Evolutionary conservation across 2,888 invertebrate species (phyloP), one percentile per base, ranked within the genome.

Genomic region (Selenia dentaria): DNA sequence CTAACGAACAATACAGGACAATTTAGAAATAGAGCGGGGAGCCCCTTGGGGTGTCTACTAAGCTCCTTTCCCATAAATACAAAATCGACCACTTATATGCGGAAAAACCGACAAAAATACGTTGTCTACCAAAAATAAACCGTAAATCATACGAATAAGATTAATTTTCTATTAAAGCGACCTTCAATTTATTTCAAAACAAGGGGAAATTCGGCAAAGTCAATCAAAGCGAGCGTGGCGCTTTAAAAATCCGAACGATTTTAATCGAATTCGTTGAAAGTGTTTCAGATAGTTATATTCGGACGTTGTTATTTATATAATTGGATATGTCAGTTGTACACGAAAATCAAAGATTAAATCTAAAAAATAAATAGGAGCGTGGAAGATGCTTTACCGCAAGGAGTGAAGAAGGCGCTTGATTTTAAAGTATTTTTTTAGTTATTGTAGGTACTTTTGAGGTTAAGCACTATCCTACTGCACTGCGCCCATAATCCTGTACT

Each of bases 21-120:
- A 78, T 82, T 80, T 79, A 70, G 69, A 76, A 77, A 77, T 78
- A 77, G 75, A 76, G 70, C 69, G 72, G 67, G 68, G 68, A 39
- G 67, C 70, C 79, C 70, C 70, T 60, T 62, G 74, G 70, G 77
- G 66, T 73, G 73, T 60, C 51, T 38, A 65, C 70, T 75, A 77
- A 79, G 76, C 77, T 76, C 62, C 64, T 64, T 70, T 69, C 74
- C 74, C 70, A 81, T 83, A 81, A 80, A 81, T 82, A 77, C 64
- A 67, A 70, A 77, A 82, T 82, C 77, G 79, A 79, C 73, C 74
- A 73, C 75, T 76, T 77, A 71, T 64, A 63, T 63, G 63, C 49
- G 60, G 66, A 71, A 77, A 76, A 70, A 58, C 56, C 52, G 37
- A 60, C 69, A 72, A 71, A 37, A 68, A 63, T 16, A 46, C 18